Evolutionary conservation across 2,113 vertebrate species (phyloP), one percentile per base, ranked within the genome.

Genomic region (Hypomesus transpacificus): DNA sequence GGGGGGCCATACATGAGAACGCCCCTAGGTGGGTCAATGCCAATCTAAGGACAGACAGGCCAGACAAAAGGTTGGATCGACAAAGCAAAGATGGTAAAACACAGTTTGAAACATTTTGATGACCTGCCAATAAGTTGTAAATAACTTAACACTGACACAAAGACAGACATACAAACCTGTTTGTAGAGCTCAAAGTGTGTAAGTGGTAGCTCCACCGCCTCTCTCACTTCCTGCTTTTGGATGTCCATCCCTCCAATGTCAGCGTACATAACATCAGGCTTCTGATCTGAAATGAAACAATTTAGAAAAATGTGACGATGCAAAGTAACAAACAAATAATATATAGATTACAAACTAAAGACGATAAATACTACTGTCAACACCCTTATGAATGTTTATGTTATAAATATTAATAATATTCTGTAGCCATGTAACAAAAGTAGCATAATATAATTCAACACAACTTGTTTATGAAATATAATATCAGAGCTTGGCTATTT

Each of bases 181-280:
- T 98, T 98, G 64, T 98, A 98, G 70, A 98, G 95, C 80, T 98
- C 96, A 2, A 98, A 98, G 87, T 98, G 96, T 6, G 96, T 98
- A 11, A 98, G 94, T 0, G 96, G 96, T 54, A 98, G 92, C 82
- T 98, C 96, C 75, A 98, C 96, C 0, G 96, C 96, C 84, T 98
- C 96, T 58, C 96, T 86, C 24, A 98, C 96, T 86, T 98, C 96
- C 89, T 98, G 96, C 84, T 98, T 98, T 90, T 98, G 96, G 81
- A 98, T 98, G 87, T 98, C 96, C 96, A 98, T 98, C 16, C 96
- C 96, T 0, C 96, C 96, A 0, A 98, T 98, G 82, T 98, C 96
- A 0, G 95, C 94, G 1, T 98, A 98, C 91, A 96, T 93, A 84
- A 98, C 95, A 2, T 98, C 96, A 0, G 96, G 96, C 85, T 98